Evolutionary conservation across 1,140 invertebrate genomes (phyloP).

Genomic region (Palaemon carinicauda): DNA sequence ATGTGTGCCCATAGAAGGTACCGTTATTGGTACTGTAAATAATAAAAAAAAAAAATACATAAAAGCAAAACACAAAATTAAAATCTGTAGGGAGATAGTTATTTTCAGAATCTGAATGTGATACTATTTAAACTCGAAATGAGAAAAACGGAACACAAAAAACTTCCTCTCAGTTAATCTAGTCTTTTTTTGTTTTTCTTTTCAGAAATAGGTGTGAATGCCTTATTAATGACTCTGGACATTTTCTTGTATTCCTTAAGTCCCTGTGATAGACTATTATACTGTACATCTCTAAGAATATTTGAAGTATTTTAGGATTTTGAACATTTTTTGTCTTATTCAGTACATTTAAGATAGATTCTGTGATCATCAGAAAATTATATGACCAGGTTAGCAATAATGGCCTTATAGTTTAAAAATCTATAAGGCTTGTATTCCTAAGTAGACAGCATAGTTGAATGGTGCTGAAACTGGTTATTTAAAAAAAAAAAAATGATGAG

Average conservation of each 20-base stretch:
- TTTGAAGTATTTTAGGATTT: conserved; percentile 53
- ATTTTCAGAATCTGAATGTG: conserved; percentile 41
- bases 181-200: conserved; percentile 51
- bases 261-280: conserved; percentile 56
- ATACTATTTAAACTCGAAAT: conserved; percentile 41
- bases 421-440: neutral
- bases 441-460: neutral
- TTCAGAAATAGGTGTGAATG: conserved; percentile 43
- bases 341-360: conserved; percentile 30
- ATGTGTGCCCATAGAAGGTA: conserved; percentile 21
- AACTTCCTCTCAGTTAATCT: conserved; percentile 41
- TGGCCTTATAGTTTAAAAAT: conserved; percentile 4
- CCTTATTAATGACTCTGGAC: conserved; percentile 51
- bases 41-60: conserved; percentile 23
- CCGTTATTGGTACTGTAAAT: conserved; percentile 3
- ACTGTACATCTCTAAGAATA: conserved; percentile 51
- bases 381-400: conserved; percentile 51
- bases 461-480: neutral
- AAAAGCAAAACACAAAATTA: conserved; percentile 9
- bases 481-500: neutral
- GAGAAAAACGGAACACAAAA: conserved; percentile 35
- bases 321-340: conserved; percentile 44
- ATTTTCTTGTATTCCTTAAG: conserved; percentile 55
- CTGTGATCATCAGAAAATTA: conserved; percentile 48
- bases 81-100: conserved; percentile 31